Conservation (phyloP, 2,113 vertebrate species). For the Anser brachyrhynchus region DNA sequence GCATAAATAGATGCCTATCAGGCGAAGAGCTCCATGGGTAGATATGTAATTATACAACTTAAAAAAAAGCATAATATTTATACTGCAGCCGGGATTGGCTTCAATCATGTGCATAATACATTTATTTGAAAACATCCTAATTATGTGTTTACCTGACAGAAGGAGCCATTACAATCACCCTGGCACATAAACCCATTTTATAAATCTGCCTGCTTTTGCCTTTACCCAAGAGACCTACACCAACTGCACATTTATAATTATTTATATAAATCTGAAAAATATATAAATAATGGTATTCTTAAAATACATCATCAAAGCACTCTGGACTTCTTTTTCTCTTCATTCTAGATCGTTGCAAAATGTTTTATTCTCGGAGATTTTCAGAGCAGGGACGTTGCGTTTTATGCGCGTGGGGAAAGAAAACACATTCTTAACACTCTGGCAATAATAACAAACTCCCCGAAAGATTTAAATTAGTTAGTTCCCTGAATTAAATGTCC, state of each 20-base stretch:
- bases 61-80: constrained; percentile 57
- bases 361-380: background rate
- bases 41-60: constrained; percentile 65
- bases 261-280: constrained; percentile 43
- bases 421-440: constrained; percentile 46
- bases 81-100: constrained; percentile 54
- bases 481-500: constrained; percentile 68
- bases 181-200: constrained; percentile 45
- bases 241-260: constrained; percentile 46
- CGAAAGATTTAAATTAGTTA: constrained; percentile 63
- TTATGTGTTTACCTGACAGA: constrained; percentile 72
- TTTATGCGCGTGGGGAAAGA: background rate
- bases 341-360: background rate
- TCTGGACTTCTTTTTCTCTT: constrained; percentile 12
- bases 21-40: constrained; percentile 54
- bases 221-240: constrained; percentile 53
- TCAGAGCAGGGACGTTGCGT: background rate
- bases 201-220: constrained; percentile 58
- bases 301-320: constrained; percentile 28
- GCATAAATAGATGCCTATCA: constrained; percentile 69
- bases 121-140: constrained; percentile 75
- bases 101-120: constrained; percentile 73
- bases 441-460: constrained; percentile 62
- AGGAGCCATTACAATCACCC: constrained; percentile 66
- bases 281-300: constrained; percentile 27